Percentiles rank a stretch among this genome's conserved stretches.
These are phyloP conservation scores for Eretmochelys imbricata DNA, from an alignment of 2,113 vertebrate genomes.

Conservation along the genomic window DNA sequence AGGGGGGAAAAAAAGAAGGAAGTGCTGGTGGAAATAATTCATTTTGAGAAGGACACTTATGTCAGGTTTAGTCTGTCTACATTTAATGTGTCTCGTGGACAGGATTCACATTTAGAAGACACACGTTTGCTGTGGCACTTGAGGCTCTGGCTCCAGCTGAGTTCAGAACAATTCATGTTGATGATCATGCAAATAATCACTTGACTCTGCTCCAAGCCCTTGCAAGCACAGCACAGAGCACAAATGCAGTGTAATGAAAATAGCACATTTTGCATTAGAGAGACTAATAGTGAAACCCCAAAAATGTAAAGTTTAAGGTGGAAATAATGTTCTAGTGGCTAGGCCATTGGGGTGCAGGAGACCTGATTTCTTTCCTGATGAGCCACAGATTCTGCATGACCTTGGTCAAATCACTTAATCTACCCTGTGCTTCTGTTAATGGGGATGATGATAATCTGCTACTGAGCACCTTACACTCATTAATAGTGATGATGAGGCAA, in stretches of 20 bases:
- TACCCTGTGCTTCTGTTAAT: background rate
- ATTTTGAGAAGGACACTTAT: background rate
- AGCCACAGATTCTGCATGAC: background rate
- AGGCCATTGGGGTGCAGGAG: background rate
- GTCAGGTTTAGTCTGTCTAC: background rate
- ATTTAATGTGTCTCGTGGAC: background rate
- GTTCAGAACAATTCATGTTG: too few species aligned
- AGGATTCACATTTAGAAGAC: background rate
- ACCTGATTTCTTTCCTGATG: background rate
- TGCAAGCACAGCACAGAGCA: too few species aligned
- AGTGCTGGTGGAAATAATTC: background rate
- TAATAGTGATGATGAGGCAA: background rate
- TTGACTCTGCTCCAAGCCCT: too few species aligned
- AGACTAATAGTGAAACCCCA: background rate
- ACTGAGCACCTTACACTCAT: background rate
- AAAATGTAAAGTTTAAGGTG: background rate
- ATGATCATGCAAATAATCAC: too few species aligned
- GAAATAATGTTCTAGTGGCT: background rate
- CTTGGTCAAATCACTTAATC: background rate
- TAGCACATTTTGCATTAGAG: too few species aligned
- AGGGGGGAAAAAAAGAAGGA: accelerated
- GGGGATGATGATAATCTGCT: background rate
- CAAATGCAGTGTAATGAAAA: too few species aligned
- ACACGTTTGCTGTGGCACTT: too few species aligned
- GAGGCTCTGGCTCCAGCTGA: too few species aligned